Evolutionary conservation across 2,113 vertebrate species (phyloP).

Genomic region (Shinisaurus crocodilurus): DNA sequence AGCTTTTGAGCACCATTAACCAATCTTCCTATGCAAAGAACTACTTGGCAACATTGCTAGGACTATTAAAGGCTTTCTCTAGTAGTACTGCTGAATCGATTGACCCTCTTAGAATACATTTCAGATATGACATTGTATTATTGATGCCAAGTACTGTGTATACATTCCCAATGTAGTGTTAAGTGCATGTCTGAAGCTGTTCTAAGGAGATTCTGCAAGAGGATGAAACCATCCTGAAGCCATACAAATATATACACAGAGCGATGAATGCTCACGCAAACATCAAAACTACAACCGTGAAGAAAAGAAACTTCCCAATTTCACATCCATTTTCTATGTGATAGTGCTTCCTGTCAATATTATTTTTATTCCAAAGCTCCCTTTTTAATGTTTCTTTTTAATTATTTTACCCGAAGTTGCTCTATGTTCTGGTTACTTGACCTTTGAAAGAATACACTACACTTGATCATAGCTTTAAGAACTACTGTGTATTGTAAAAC

Average conservation of each 20-base stretch:
- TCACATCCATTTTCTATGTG: conserved; percentile 39
- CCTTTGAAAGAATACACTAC: conserved; percentile 45
- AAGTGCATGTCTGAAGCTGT: neutral
- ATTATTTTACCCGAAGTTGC: conserved; percentile 52
- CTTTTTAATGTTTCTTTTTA: conserved; percentile 32
- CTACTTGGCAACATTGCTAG: neutral
- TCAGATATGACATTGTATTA: neutral
- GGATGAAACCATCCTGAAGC: neutral
- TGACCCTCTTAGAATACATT: neutral
- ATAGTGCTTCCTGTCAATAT: conserved; percentile 38
- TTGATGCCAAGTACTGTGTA: rapidly evolving
- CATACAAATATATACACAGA: neutral
- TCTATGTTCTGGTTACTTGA: conserved; percentile 39
- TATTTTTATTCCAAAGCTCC: conserved; percentile 40
- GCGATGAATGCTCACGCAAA: neutral
- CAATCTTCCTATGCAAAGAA: neutral
- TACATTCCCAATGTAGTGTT: neutral
- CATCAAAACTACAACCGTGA: conserved; percentile 21
- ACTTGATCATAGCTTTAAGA: conserved; percentile 18
- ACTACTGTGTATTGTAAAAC: conserved; percentile 42
- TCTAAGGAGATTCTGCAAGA: neutral
- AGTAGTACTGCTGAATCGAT: neutral
- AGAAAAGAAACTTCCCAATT: conserved; percentile 42
- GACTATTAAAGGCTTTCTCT: neutral
- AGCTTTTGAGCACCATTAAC: neutral